phyloP scores from a whole-genome alignment of 2,113 vertebrate species.

The Nanorana parkeri region DNA sequence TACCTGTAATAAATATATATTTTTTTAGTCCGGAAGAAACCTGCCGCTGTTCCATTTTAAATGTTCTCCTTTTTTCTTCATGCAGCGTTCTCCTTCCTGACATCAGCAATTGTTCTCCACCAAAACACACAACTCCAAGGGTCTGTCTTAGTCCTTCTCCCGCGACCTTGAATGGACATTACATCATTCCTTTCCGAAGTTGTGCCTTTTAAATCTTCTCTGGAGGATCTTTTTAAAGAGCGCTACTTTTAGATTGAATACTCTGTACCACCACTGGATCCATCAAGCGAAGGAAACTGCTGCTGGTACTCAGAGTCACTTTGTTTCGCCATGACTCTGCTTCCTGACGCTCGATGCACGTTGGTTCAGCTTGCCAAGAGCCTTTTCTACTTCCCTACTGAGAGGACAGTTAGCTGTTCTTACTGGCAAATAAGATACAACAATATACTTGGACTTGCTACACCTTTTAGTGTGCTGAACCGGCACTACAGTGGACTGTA shows the following conservation, averaged over 20 bases:
- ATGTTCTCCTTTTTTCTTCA: background rate
- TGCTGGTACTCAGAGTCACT: slow-evolving; percentile 1
- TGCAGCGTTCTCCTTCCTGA: slow-evolving; percentile 65
- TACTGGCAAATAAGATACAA: slow-evolving; percentile 62
- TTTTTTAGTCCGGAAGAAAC: too few species aligned
- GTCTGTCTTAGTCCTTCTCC: slow-evolving; percentile 67
- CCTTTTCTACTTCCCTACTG: slow-evolving; percentile 64
- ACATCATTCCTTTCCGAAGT: slow-evolving; percentile 69
- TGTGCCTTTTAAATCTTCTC: slow-evolving; percentile 80
- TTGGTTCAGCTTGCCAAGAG: slow-evolving; percentile 68
- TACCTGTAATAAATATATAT: too few species aligned
- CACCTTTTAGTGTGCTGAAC: slow-evolving; percentile 77
- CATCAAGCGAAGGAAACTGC: slow-evolving; percentile 57
- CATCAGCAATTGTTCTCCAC: slow-evolving; percentile 61
- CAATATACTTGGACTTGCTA: slow-evolving; percentile 52
- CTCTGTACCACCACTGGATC: slow-evolving; percentile 60
- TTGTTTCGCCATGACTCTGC: slow-evolving; percentile 55
- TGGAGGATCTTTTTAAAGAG: slow-evolving; percentile 69
- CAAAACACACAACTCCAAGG: slow-evolving; percentile 55
- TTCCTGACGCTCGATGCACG: slow-evolving; percentile 38
- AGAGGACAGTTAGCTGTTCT: slow-evolving; percentile 59
- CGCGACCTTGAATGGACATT: slow-evolving; percentile 67
- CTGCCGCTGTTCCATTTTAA: background rate
- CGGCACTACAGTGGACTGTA: slow-evolving; percentile 85
- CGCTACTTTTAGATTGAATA: slow-evolving; percentile 69